Percentiles rank a stretch among this genome's conserved stretches.
phyloP scores from a whole-genome alignment of 37 sponge, comb jelly and placozoan species.

The Mnemiopsis leidyi region DNA sequence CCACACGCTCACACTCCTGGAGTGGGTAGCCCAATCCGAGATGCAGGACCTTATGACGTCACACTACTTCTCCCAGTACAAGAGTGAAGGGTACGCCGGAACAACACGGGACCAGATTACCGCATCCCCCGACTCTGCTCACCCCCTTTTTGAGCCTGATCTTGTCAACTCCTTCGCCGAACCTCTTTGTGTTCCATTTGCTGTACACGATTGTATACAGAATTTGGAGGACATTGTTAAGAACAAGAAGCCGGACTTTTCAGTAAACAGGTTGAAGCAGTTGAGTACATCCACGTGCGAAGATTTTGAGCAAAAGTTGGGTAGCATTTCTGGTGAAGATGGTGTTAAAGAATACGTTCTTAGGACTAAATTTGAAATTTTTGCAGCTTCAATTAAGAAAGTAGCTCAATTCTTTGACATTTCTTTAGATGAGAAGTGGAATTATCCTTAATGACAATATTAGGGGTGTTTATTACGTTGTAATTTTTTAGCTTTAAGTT shows the following conservation, averaged over 20 bases:
- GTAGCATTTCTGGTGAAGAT: background rate
- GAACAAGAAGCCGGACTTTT: background rate
- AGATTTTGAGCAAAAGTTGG: background rate
- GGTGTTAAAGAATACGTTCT: background rate
- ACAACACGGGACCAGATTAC: background rate
- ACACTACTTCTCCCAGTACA: background rate
- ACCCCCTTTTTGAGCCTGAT: constrained; percentile 63
- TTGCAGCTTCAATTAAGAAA: background rate
- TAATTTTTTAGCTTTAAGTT: background rate
- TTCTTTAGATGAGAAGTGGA: background rate
- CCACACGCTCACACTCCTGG: background rate
- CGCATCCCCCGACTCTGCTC: background rate
- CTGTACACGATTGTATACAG: background rate
- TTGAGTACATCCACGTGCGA: background rate
- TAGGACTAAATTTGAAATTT: background rate
- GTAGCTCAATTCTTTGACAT: background rate
- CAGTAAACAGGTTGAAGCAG: background rate
- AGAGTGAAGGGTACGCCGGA: constrained; percentile 27
- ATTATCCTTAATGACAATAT: no score
- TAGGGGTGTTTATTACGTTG: no score
- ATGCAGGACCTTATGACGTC: constrained; percentile 33
- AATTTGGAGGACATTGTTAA: background rate
- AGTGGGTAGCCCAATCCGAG: constrained; percentile 28
- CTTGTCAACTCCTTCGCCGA: constrained; percentile 42
- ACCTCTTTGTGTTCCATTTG: background rate